Conservation (phyloP, 2,888 invertebrate species). For the Empis livida region DNA sequence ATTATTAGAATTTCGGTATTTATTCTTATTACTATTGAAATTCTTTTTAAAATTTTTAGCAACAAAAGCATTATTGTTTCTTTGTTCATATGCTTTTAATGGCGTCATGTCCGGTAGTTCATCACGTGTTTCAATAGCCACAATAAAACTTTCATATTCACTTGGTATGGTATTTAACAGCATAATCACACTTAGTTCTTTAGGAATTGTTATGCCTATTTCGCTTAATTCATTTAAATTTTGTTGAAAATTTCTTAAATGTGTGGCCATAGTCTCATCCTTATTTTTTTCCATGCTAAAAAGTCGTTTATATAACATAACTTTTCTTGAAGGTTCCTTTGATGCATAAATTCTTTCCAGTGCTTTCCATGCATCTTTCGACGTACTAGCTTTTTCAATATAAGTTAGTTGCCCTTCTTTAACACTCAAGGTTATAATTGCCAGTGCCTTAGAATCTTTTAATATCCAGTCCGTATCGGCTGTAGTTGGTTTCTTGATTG, state of each 20-base stretch:
- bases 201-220: neutral
- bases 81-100: neutral
- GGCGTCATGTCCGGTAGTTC: neutral
- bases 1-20: neutral
- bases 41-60: neutral
- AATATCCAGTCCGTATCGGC: neutral
- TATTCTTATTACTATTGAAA: neutral
- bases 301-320: neutral
- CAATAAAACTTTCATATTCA: neutral
- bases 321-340: neutral
- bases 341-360: neutral
- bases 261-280: neutral
- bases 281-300: neutral
- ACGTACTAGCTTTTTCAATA: neutral
- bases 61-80: neutral
- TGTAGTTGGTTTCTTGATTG: neutral
- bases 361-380: neutral
- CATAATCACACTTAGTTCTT: neutral
- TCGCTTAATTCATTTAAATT: neutral
- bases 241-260: neutral
- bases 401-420: neutral
- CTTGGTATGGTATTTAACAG: neutral
- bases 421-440: neutral
- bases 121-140: neutral
- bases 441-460: neutral